phyloP scores from a whole-genome alignment of 2,797 vertebrate genomes.

The Loris lydekkerianus region DNA sequence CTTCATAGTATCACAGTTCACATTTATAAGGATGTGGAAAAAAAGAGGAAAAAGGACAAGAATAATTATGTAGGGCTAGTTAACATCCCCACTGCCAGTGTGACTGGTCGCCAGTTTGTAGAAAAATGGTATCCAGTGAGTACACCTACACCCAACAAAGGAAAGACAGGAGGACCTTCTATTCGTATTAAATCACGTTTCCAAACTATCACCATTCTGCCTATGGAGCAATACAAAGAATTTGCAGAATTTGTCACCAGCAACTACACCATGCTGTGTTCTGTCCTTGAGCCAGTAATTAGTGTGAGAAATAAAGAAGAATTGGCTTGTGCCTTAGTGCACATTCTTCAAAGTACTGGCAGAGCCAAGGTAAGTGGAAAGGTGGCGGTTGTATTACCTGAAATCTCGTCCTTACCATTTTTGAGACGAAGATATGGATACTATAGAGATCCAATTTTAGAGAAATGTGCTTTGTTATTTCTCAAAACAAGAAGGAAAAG shows the following conservation, averaged over 20 bases:
- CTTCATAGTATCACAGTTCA: constrained; percentile 95
- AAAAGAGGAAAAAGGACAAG: constrained; percentile 99
- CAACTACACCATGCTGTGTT: constrained; percentile 96
- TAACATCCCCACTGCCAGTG: constrained; percentile 94
- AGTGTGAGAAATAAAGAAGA: constrained; percentile 98
- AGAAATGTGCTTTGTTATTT: not conserved
- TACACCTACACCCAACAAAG: constrained; percentile 95
- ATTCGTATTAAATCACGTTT: constrained; percentile 97
- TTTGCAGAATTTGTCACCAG: constrained; percentile 98
- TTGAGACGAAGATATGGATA: not conserved
- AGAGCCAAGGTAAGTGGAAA: constrained; percentile 93
- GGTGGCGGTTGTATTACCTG: not conserved
- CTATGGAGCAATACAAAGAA: constrained; percentile 99
- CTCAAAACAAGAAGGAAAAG: not conserved
- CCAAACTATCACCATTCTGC: constrained; percentile 96
- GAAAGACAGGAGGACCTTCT: constrained; percentile 94
- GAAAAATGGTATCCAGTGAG: constrained; percentile 99
- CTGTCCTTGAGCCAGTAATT: constrained; percentile 97
- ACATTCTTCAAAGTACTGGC: constrained; percentile 98
- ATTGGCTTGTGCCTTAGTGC: constrained; percentile 96
- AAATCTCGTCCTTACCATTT: not conserved
- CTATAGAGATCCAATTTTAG: constrained; percentile 17
- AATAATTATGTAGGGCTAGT: constrained; percentile 98
- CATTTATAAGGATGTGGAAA: constrained; percentile 96
- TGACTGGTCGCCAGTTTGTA: constrained; percentile 95